Evolutionary conservation across 2,113 vertebrate genomes (phyloP).

Genomic region (Heloderma charlesbogerti): DNA sequence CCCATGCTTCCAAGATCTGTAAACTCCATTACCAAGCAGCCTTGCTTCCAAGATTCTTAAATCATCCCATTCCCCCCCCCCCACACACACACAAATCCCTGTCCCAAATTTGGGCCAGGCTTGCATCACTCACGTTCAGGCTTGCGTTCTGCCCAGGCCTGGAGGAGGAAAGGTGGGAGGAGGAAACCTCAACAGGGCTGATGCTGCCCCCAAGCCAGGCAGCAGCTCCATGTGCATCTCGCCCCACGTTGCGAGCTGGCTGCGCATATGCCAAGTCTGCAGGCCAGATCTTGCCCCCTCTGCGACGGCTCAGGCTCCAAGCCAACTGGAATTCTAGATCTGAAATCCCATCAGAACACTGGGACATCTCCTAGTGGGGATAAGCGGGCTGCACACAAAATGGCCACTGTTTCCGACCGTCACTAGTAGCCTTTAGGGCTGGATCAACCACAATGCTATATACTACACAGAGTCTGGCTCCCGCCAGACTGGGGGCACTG

Average conservation of each 20-base stretch:
- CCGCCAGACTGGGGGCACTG: background rate
- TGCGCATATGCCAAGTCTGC: background rate
- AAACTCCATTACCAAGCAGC: background rate
- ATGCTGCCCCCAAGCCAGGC: background rate
- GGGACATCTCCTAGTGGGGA: too few relatives aligned
- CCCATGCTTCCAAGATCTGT: too few relatives aligned
- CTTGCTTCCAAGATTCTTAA: background rate
- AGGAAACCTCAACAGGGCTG: background rate
- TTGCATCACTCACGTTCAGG: background rate
- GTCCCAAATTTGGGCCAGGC: background rate
- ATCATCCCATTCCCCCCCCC: background rate
- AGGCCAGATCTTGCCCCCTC: background rate
- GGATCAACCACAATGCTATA: background rate
- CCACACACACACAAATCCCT: background rate
- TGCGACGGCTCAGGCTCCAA: background rate
- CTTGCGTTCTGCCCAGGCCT: background rate
- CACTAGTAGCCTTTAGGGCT: too few relatives aligned
- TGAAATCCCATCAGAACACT: background rate
- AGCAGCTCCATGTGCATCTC: background rate
- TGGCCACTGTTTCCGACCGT: background rate
- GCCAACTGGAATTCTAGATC: too few relatives aligned
- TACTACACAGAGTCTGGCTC: background rate
- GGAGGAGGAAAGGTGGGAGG: background rate
- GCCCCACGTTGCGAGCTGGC: background rate
- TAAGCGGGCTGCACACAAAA: background rate